Evolutionary conservation across 2,797 vertebrate genomes (phyloP).

Genomic region (Sarcoramphus papa): DNA sequence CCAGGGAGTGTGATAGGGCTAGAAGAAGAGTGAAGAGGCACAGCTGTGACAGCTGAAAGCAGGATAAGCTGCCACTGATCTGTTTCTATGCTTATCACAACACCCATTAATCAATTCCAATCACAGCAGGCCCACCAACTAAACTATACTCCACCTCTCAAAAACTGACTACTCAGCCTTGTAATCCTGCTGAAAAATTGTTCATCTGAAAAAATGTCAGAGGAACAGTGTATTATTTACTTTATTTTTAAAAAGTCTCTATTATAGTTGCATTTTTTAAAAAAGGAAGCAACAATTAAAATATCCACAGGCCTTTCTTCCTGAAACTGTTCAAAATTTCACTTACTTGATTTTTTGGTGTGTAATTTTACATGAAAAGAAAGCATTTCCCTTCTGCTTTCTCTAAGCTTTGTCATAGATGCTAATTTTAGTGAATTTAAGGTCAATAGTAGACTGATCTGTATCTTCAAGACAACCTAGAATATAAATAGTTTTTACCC

Average conservation of each 20-base stretch:
- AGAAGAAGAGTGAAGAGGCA: conserved; percentile 64
- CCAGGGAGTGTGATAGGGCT: conserved; percentile 41
- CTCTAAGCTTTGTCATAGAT: not conserved
- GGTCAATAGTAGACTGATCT: not conserved
- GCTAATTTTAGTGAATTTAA: not conserved
- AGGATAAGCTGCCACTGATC: conserved; percentile 61
- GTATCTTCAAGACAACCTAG: not conserved
- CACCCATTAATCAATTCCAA: conserved; percentile 70
- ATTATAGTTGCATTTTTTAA: not conserved
- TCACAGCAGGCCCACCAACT: conserved; percentile 60
- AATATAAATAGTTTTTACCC: not conserved
- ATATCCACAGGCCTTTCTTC: not conserved
- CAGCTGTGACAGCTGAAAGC: conserved; percentile 74
- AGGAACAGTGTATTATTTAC: not conserved
- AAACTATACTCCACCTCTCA: conserved; percentile 45
- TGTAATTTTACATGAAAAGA: not conserved
- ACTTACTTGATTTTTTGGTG: not conserved
- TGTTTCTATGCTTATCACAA: conserved; percentile 68
- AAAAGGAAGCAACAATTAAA: not conserved
- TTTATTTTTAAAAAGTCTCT: not conserved
- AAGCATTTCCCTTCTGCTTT: not conserved
- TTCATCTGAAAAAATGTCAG: conserved; percentile 21
- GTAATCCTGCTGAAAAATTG: conserved; percentile 48
- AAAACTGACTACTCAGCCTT: conserved; percentile 56
- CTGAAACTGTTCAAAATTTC: not conserved